phyloP scores from a whole-genome alignment of 2,888 invertebrate species.

The Drosophila testacea region DNA sequence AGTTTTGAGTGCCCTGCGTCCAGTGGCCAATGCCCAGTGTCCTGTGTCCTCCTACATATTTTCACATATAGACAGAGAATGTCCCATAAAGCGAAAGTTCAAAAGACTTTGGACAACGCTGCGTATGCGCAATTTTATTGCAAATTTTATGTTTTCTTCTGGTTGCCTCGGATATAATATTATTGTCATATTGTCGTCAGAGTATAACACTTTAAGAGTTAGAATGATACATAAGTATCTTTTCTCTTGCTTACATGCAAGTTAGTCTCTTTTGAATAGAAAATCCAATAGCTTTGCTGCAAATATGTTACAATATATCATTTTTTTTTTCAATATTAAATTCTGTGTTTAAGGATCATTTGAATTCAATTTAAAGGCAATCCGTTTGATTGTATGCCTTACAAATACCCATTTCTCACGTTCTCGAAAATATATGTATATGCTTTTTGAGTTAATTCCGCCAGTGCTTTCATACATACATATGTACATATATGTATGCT shows the following conservation, averaged over 20 bases:
- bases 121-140: slow-evolving; percentile 73
- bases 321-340: too few relatives aligned
- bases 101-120: slow-evolving; percentile 45
- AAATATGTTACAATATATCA: neutral
- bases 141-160: slow-evolving; percentile 41
- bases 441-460: slow-evolving; percentile 41
- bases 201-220: too few relatives aligned
- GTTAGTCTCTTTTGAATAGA: too few relatives aligned
- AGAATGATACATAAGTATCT: too few relatives aligned
- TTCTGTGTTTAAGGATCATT: too few relatives aligned
- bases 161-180: slow-evolving; percentile 54
- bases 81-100: slow-evolving; percentile 38
- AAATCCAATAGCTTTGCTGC: neutral
- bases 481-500: slow-evolving; percentile 19
- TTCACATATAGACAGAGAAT: slow-evolving; percentile 2
- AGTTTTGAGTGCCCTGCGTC: slow-evolving; percentile 61
- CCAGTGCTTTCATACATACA: slow-evolving; percentile 16
- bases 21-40: slow-evolving; percentile 1
- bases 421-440: slow-evolving; percentile 17
- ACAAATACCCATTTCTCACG: slow-evolving; percentile 31
- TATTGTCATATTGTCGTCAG: neutral
- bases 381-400: slow-evolving; percentile 4
- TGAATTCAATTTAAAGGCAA: too few relatives aligned
- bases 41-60: neutral
- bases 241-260: too few relatives aligned